Evolutionary conservation across 2,113 vertebrate genomes (phyloP).

Genomic region (Chauna torquata): DNA sequence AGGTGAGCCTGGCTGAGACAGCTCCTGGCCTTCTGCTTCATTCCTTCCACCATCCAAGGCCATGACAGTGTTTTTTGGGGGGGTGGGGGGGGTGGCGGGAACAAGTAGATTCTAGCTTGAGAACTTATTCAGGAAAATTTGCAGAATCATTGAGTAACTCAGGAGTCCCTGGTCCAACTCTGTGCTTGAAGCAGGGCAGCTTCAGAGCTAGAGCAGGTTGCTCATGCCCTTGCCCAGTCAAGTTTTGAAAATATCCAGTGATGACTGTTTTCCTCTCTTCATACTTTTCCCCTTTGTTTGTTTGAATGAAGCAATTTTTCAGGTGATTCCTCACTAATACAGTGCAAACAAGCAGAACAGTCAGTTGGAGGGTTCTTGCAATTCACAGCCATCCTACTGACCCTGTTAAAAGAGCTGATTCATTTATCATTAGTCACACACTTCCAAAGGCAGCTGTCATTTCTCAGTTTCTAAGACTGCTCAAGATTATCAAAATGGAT

Average conservation of each 20-base stretch:
- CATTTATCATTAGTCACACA: background rate
- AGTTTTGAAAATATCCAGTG: background rate
- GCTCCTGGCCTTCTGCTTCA: background rate
- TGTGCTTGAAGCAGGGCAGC: background rate
- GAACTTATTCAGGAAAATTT: background rate
- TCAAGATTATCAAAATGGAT: background rate
- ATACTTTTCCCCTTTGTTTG: background rate
- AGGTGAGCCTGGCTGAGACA: background rate
- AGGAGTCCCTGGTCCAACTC: background rate
- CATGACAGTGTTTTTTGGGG: background rate
- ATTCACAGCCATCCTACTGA: background rate
- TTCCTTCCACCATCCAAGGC: background rate
- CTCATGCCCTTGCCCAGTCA: background rate
- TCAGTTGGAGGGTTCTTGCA: background rate
- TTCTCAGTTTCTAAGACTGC: background rate
- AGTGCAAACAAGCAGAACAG: background rate
- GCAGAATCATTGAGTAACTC: background rate
- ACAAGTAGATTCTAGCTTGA: rapidly evolving
- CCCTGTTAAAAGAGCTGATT: background rate
- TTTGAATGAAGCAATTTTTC: background rate
- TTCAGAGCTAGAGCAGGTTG: background rate
- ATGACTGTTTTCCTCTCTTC: background rate
- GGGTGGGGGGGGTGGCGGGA: too few relatives aligned
- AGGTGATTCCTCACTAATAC: background rate
- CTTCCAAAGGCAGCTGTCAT: background rate